Evolutionary conservation across 2,797 vertebrate genomes (phyloP), one percentile per base, ranked within the genome.

Genomic region (Apogon talboti): DNA sequence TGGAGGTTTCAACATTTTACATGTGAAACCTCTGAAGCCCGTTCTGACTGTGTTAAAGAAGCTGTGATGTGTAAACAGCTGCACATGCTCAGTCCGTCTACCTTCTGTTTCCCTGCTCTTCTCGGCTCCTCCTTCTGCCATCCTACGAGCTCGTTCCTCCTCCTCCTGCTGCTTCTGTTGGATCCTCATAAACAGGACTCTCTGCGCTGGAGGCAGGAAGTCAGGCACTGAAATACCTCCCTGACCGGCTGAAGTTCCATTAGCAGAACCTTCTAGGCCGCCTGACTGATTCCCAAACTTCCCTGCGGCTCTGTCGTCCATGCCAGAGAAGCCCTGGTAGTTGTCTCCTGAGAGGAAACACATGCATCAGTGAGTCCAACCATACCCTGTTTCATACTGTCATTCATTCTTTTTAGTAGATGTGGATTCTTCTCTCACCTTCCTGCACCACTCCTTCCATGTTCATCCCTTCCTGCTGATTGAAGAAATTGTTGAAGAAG

Each of bases 121-220:
- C 46, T 93, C 92, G 0, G 79, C 41, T 14, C 86, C 94, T 74
- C 95, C 94, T 81, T 96, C 96, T 0, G 95, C 95, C 59, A 96
- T 91, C 55, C 96, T 92, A 66, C 95, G 94, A 3, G 96, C 96
- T 72, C 95, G 77, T 74, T 98, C 96, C 83, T 97, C 96, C 28
- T 97, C 96, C 76, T 98, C 96, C 68, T 98, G 96, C 87, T 98
- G 96, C 76, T 98, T 98, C 86, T 98, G 97, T 71, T 98, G 97
- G 86, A 99, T 98, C 66, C 97, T 93, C 92, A 99, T 91, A 86
- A 97, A 99, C 11, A 99, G 92, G 9, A 96, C 96, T 0, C 96
- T 92, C 80, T 98, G 97, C 0, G 97, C 95, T 0, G 97, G 96
- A 0, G 97, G 97, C 81, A 99, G 86, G 89, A 98, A 98, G 81